Percentiles rank a stretch among this genome's conserved stretches.
Evolutionary conservation across 35 echinoderm and acorn worm genomes (phyloP).

Genomic region (Ptychodera flava): DNA sequence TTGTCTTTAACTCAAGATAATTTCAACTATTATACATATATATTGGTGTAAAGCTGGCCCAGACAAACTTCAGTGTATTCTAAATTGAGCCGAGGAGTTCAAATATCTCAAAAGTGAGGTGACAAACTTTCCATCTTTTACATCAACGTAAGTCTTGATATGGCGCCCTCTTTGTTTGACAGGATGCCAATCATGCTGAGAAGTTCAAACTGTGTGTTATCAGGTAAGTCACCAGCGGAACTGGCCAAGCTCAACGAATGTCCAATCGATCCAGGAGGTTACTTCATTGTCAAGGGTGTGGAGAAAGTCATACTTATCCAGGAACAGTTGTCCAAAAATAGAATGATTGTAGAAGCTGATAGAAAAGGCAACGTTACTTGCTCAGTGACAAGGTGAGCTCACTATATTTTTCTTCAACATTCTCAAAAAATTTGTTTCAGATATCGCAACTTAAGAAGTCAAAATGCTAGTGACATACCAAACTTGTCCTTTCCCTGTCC

Average conservation of each 20-base stretch:
- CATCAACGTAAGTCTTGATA: no score
- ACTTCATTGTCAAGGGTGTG: conserved; percentile 79
- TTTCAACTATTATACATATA: no score
- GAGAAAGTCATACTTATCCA: conserved; percentile 97
- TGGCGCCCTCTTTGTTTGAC: no score
- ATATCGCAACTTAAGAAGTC: no score
- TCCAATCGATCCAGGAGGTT: conserved; percentile 89
- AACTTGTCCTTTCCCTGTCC: no score
- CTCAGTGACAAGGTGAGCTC: conserved; percentile 83
- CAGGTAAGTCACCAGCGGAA: conserved; percentile 70
- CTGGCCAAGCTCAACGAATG: conserved; percentile 94
- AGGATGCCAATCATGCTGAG: conserved; percentile 99
- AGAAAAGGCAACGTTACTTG: conserved; percentile 80
- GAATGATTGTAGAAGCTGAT: conserved; percentile 94
- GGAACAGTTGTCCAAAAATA: conserved; percentile 92
- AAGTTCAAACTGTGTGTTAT: conserved; percentile 95
- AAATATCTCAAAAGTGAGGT: no score
- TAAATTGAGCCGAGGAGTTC: no score
- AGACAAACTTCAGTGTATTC: no score
- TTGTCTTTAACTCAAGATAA: no score
- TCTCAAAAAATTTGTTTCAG: background rate
- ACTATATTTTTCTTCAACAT: background rate
- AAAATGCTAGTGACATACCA: no score
- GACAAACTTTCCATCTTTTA: no score
- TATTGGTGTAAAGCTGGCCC: no score